phyloP scores from a whole-genome alignment of 1,140 invertebrate species.

The Drosophila fuyamai region DNA sequence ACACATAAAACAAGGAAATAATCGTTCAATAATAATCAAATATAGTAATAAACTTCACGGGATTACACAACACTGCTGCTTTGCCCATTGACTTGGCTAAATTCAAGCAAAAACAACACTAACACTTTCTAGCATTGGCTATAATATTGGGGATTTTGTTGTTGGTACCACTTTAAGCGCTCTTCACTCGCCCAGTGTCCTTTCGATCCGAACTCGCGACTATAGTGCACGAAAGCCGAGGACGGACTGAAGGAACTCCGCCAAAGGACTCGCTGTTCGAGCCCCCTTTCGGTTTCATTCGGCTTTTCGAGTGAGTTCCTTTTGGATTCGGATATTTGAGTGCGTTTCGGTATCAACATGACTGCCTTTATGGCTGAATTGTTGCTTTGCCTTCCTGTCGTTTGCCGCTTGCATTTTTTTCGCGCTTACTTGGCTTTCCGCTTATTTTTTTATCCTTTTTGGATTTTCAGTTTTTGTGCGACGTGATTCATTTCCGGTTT shows the following conservation, averaged over 20 bases:
- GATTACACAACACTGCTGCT: conserved; percentile 40
- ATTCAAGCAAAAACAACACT: conserved; percentile 25
- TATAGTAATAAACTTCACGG: conserved; percentile 2
- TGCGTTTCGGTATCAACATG: conserved; percentile 33
- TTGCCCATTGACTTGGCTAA: conserved; percentile 26
- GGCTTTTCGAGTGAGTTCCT: conserved; percentile 24
- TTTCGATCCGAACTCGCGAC: conserved; percentile 54
- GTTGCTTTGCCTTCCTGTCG: conserved; percentile 33
- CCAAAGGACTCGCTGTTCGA: conserved; percentile 32
- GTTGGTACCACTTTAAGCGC: conserved; percentile 40
- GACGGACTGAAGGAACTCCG: conserved; percentile 62
- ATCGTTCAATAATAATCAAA: background rate
- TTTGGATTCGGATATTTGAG: conserved; percentile 25
- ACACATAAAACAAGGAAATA: conserved; percentile 6
- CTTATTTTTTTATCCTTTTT: conserved; percentile 28
- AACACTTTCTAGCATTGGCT: conserved; percentile 48
- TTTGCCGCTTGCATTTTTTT: conserved; percentile 59
- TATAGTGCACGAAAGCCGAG: conserved; percentile 74
- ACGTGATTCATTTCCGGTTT: conserved; percentile 69
- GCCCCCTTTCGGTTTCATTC: conserved; percentile 33
- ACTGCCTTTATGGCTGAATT: conserved; percentile 18
- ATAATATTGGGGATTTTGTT: conserved; percentile 19
- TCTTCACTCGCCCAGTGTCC: conserved; percentile 13
- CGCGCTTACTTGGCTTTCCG: conserved; percentile 12
- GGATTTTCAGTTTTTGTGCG: conserved; percentile 50